Evolutionary conservation across 1,140 invertebrate species (phyloP).

Genomic region (Saccostrea glomerata): DNA sequence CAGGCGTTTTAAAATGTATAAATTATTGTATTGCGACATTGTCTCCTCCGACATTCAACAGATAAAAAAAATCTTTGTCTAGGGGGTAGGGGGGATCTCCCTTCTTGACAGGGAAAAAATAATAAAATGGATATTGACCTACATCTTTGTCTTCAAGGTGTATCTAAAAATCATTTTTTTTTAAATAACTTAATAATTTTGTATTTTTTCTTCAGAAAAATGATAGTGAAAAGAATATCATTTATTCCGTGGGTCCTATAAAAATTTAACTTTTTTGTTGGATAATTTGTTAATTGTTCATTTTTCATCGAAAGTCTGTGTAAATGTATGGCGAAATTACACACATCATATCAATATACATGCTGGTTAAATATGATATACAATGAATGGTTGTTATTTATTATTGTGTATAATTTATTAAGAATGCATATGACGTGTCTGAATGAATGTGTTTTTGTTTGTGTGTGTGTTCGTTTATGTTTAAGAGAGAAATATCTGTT

Average conservation of each 20-base stretch:
- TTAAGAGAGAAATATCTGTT: not conserved
- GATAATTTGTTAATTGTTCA: not conserved
- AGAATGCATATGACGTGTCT: not conserved
- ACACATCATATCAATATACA: not conserved
- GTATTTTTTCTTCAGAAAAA: too few species aligned
- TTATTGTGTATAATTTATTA: constrained; percentile 34
- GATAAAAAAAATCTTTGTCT: not conserved
- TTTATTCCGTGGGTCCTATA: too few species aligned
- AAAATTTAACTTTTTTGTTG: too few species aligned
- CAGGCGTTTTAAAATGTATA: not conserved
- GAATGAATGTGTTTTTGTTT: not conserved
- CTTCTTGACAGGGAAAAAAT: too few species aligned
- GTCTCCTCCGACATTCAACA: not conserved
- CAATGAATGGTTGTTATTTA: not conserved
- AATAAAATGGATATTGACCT: too few species aligned
- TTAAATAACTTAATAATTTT: too few species aligned
- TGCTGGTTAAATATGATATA: not conserved
- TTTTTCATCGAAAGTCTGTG: not conserved
- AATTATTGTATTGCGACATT: not conserved
- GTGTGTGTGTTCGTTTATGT: not conserved
- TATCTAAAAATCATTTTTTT: too few species aligned
- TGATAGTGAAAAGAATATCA: too few species aligned
- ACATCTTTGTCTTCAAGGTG: too few species aligned
- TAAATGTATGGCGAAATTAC: not conserved
- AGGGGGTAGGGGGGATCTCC: too few species aligned